Evolutionary conservation across 2,797 vertebrate species (phyloP).

Genomic region (Peromyscus nudipes): DNA sequence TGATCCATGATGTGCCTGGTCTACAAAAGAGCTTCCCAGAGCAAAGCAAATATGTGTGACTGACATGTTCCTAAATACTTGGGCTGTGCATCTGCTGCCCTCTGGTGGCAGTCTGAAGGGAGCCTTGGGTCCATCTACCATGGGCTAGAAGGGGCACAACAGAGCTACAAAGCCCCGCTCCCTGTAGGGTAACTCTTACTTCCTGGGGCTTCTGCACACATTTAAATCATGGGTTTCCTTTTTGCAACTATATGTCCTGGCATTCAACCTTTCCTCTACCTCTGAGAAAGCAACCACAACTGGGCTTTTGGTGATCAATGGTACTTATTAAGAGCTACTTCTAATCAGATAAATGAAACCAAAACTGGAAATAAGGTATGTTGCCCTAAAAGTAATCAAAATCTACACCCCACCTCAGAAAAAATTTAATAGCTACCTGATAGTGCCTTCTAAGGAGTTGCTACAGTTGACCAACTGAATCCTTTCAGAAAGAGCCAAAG

Average conservation of each 20-base stretch:
- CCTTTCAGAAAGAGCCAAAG: not conserved
- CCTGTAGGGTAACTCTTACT: conserved; percentile 88
- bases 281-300: not conserved
- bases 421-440: not conserved
- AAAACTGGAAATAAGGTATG: not conserved
- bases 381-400: not conserved
- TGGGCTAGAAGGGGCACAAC: not conserved
- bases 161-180: conserved; percentile 54
- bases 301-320: not conserved
- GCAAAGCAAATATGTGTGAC: not conserved
- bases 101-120: conserved; percentile 16
- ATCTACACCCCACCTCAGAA: not conserved
- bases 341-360: conserved; percentile 10
- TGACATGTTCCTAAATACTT: too few species aligned
- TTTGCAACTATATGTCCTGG: not conserved
- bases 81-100: not conserved
- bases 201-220: conserved; percentile 92
- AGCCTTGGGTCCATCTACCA: conserved; percentile 55
- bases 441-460: not conserved
- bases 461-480: not conserved
- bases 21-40: not conserved
- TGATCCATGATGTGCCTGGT: too few species aligned
- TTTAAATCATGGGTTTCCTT: not conserved
- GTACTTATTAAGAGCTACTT: not conserved
- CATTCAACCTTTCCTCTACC: not conserved